Evolutionary conservation across 2,888 invertebrate genomes (phyloP).

Genomic region (Pycnomerus fuliginosus): DNA sequence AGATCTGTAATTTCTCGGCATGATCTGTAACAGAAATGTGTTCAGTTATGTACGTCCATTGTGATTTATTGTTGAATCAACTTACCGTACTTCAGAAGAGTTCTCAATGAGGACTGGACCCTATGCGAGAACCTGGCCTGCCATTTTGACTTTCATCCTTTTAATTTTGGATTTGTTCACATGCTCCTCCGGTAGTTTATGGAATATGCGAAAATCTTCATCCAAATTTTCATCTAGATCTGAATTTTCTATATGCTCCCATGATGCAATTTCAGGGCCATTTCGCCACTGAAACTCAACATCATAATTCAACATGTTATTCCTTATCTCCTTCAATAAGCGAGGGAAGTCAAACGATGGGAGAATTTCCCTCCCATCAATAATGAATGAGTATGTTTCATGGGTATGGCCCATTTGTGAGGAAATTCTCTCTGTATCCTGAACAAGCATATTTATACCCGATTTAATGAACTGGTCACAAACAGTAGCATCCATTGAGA

Average conservation of each 20-base stretch:
- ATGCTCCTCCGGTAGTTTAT: neutral
- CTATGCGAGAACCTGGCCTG: conserved; percentile 6
- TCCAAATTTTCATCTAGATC: neutral
- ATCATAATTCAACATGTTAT: conserved; percentile 5
- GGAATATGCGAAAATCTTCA: neutral
- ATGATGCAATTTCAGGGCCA: neutral
- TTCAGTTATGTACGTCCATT: too few relatives aligned
- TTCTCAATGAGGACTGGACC: conserved; percentile 1
- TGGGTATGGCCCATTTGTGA: too few relatives aligned
- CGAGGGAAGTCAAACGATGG: conserved; percentile 3
- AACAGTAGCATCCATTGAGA: conserved; percentile 8
- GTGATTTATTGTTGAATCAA: too few relatives aligned
- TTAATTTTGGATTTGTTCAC: neutral
- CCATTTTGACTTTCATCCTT: conserved; percentile 7
- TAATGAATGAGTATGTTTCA: neutral
- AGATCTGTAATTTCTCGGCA: too few relatives aligned
- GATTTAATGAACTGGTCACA: conserved; percentile 8
- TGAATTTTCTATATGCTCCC: conserved; percentile 1
- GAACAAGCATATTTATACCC: neutral
- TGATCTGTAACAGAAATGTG: too few relatives aligned
- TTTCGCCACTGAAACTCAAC: conserved; percentile 1
- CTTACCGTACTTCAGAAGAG: conserved; percentile 3
- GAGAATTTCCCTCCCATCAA: conserved; percentile 2
- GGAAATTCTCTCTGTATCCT: neutral
- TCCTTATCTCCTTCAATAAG: conserved; percentile 1